Conservation (phyloP, 2,888 invertebrate genomes). For the Drosophila robusta region DNA sequence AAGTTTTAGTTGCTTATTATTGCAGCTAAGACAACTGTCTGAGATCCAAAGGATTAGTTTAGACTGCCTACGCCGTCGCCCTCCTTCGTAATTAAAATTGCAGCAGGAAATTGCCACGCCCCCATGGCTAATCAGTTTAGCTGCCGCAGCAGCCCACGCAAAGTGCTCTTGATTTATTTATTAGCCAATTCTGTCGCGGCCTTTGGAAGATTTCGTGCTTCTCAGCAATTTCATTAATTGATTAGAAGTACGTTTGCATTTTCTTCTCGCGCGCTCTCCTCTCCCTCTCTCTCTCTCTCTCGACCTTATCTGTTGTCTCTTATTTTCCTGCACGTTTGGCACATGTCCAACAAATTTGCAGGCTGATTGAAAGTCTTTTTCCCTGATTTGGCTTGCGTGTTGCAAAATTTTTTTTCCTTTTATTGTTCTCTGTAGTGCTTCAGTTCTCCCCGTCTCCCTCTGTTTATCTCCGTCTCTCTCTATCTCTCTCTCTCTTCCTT, state of each 20-base stretch:
- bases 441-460: conserved; percentile 6
- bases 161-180: conserved; percentile 60
- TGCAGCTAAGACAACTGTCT: conserved; percentile 50
- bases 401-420: conserved; percentile 22
- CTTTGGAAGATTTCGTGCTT: conserved; percentile 36
- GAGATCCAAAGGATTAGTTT: conserved; percentile 60
- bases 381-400: conserved; percentile 49
- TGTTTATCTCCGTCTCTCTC: too few relatives aligned
- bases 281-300: not conserved
- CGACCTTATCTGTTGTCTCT: not conserved
- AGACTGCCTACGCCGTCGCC: not conserved
- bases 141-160: not conserved
- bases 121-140: conserved; percentile 34
- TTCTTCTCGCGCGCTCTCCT: conserved; percentile 8
- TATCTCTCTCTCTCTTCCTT: conserved; percentile 12
- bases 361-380: conserved; percentile 63
- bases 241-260: conserved; percentile 57
- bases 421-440: conserved; percentile 20
- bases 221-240: conserved; percentile 59
- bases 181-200: conserved; percentile 30
- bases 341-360: conserved; percentile 54
- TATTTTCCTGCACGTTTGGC: conserved; percentile 40
- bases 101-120: conserved; percentile 38
- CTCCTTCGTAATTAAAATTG: conserved; percentile 55
- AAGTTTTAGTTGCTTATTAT: conserved; percentile 24